phyloP scores from a whole-genome alignment of 1,140 invertebrate genomes.

The Plodia interpunctella region DNA sequence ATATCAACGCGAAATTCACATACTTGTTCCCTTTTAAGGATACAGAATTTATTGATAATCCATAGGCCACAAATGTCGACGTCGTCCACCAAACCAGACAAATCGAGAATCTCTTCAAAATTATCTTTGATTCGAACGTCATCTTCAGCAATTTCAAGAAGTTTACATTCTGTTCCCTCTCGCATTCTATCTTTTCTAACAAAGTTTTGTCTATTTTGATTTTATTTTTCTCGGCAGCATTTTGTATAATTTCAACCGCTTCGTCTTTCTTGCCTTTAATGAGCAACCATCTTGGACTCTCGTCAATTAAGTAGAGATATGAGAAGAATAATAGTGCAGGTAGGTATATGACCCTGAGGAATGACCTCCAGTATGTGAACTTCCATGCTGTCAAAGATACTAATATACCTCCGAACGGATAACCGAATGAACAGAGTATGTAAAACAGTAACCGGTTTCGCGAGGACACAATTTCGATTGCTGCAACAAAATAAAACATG shows the following conservation, averaged over 20 bases:
- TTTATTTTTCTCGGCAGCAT: constrained; percentile 49
- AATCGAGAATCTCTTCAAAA: constrained; percentile 65
- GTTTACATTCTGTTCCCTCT: constrained; percentile 25
- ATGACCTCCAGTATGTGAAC: constrained; percentile 48
- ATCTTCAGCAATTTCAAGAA: constrained; percentile 31
- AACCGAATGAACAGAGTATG: constrained; percentile 36
- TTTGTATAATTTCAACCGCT: constrained; percentile 40
- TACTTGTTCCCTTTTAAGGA: constrained; percentile 84
- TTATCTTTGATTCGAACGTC: constrained; percentile 43
- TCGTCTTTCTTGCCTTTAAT: constrained; percentile 70
- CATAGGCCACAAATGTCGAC: constrained; percentile 87
- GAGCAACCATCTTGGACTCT: constrained; percentile 81
- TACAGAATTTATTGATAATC: constrained; percentile 86
- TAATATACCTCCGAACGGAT: constrained; percentile 30
- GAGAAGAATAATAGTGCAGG: constrained; percentile 45
- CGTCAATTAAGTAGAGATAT: constrained; percentile 50
- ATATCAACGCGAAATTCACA: constrained; percentile 81
- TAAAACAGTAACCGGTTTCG: constrained; percentile 41
- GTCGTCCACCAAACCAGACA: constrained; percentile 84
- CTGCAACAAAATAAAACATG: constrained; percentile 35
- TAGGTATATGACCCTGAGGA: constrained; percentile 45
- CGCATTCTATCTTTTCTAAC: constrained; percentile 40
- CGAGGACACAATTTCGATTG: constrained; percentile 45
- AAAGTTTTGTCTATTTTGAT: constrained; percentile 33
- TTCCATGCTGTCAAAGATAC: constrained; percentile 36